Evolutionary conservation across 2,888 invertebrate species (phyloP).

Genomic region (Thyatira batis): DNA sequence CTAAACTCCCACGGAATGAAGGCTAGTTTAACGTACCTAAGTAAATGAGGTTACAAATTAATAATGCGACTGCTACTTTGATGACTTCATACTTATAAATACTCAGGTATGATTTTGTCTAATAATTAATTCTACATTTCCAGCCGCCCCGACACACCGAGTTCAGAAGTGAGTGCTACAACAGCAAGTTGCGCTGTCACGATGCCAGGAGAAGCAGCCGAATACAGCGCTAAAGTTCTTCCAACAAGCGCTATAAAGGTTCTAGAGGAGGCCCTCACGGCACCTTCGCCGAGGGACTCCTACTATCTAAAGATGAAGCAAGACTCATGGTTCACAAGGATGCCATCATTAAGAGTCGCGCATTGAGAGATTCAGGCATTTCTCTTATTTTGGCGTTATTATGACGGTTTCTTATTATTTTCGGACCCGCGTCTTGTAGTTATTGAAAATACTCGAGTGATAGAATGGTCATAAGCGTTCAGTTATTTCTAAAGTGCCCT

Average conservation of each 20-base stretch:
- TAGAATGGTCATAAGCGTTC: not conserved
- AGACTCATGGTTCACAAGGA: slow-evolving; percentile 78
- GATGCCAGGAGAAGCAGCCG: slow-evolving; percentile 83
- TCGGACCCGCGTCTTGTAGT: not conserved
- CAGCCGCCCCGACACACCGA: slow-evolving; percentile 77
- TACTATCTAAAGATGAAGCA: slow-evolving; percentile 77
- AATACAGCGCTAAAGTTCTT: slow-evolving; percentile 84
- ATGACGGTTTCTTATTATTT: not conserved
- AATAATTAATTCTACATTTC: slow-evolving; percentile 16
- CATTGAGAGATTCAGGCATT: slow-evolving; percentile 33
- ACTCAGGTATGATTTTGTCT: slow-evolving; percentile 3
- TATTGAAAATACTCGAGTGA: not conserved
- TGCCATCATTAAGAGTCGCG: slow-evolving; percentile 74
- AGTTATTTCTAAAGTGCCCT: not conserved
- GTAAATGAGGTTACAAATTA: too few species aligned
- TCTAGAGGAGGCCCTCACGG: slow-evolving; percentile 84
- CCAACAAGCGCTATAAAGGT: slow-evolving; percentile 83
- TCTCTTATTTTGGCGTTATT: not conserved
- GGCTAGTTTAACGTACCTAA: too few species aligned
- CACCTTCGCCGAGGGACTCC: slow-evolving; percentile 79
- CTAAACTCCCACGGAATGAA: too few species aligned
- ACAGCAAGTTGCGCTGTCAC: slow-evolving; percentile 75
- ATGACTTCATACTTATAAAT: too few species aligned
- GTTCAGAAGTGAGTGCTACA: slow-evolving; percentile 65
- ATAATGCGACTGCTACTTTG: too few species aligned